Conservation (phyloP, 1,140 invertebrate species). For the Eupeodes corollae region DNA sequence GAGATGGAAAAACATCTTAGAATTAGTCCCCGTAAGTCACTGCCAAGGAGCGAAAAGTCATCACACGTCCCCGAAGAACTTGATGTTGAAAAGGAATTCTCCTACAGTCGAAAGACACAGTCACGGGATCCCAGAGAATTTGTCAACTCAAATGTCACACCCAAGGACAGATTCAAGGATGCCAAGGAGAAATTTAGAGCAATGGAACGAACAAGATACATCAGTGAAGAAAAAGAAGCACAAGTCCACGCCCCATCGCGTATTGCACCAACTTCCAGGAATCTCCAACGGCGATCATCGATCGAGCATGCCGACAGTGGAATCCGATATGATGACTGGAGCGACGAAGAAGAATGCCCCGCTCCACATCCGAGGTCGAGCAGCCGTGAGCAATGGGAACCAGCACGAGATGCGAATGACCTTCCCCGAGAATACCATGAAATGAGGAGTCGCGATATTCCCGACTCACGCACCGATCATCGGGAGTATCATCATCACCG, state of each 20-base stretch:
- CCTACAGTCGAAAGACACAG: neutral
- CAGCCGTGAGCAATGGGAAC: neutral
- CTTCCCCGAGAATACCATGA: neutral
- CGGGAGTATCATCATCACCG: slow-evolving; percentile 4
- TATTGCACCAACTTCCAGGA: neutral
- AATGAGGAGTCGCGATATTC: too few relatives aligned
- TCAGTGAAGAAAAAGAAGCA: slow-evolving; percentile 37
- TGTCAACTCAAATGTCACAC: slow-evolving; percentile 36
- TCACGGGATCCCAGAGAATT: too few relatives aligned
- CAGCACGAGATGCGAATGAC: neutral
- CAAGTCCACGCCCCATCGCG: neutral
- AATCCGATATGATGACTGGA: slow-evolving; percentile 20
- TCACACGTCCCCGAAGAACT: neutral
- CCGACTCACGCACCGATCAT: neutral
- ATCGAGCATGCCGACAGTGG: slow-evolving; percentile 18
- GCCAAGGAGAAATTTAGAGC: slow-evolving; percentile 72
- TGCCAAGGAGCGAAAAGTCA: neutral
- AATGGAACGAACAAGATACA: slow-evolving; percentile 57
- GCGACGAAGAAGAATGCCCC: slow-evolving; percentile 15
- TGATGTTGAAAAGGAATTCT: neutral
- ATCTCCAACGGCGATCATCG: slow-evolving; percentile 19
- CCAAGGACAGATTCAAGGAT: slow-evolving; percentile 66
- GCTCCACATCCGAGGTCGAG: neutral
- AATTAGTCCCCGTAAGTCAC: neutral
- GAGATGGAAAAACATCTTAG: neutral